Conservation (phyloP, 2,888 invertebrate species). For the Agrochola lychnidis region DNA sequence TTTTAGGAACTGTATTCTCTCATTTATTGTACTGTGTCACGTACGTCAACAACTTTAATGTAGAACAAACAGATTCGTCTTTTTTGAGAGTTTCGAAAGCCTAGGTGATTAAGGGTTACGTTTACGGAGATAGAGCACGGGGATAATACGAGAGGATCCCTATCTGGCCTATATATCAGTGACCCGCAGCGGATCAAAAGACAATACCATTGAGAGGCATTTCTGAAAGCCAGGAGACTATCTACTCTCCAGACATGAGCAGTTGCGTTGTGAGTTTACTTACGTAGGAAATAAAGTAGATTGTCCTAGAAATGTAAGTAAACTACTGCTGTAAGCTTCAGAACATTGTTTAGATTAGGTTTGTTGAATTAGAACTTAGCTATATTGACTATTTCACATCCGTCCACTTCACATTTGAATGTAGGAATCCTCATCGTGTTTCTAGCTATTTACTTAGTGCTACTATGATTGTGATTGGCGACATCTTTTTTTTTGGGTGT, state of each 20-base stretch:
- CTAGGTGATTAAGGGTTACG: constrained; percentile 59
- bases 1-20: not conserved
- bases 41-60: constrained; percentile 29
- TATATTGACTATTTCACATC: constrained; percentile 40
- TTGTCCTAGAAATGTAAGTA: constrained; percentile 29
- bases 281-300: constrained; percentile 46
- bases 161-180: constrained; percentile 71
- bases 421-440: not conserved
- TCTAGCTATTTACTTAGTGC: constrained; percentile 15
- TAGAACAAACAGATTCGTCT: constrained; percentile 49
- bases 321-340: not conserved
- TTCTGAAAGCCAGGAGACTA: constrained; percentile 58
- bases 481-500: constrained; percentile 65
- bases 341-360: constrained; percentile 23
- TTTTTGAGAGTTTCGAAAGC: constrained; percentile 51
- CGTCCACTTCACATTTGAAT: not conserved
- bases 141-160: constrained; percentile 67
- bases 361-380: constrained; percentile 19
- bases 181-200: constrained; percentile 60
- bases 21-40: constrained; percentile 11
- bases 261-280: constrained; percentile 43
- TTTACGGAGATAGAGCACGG: constrained; percentile 69
- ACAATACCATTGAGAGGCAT: constrained; percentile 67
- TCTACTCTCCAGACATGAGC: constrained; percentile 38
- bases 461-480: not conserved